phyloP scores from a whole-genome alignment of 2,113 vertebrate genomes.

The Theropithecus gelada region DNA sequence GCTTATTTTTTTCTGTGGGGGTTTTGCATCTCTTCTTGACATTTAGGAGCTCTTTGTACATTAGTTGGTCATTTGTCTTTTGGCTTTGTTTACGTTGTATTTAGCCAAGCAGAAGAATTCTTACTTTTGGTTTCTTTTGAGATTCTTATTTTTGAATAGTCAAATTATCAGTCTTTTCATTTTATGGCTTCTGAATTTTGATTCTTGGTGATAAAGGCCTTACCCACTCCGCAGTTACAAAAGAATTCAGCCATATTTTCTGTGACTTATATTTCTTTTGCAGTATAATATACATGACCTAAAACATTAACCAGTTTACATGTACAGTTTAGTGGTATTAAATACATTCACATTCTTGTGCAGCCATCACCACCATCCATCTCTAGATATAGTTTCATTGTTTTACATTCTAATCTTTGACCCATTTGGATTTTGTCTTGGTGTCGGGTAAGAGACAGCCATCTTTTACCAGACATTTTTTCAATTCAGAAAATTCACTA shows the following conservation, averaged over 20 bases:
- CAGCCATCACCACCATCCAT: fast-evolving
- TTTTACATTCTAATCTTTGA: neutral
- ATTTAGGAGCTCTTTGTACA: neutral
- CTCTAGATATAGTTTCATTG: neutral
- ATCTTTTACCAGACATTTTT: neutral
- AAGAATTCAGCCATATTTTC: neutral
- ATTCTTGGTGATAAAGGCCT: neutral
- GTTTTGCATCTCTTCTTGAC: neutral
- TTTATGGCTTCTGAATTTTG: neutral
- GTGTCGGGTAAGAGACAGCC: neutral
- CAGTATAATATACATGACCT: neutral
- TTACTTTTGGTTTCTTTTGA: neutral
- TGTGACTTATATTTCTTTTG: neutral
- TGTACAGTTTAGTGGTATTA: fast-evolving
- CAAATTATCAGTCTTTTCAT: neutral
- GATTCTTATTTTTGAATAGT: neutral
- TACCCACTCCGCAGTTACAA: neutral
- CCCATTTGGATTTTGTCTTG: neutral
- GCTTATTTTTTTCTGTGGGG: neutral
- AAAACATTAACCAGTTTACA: neutral
- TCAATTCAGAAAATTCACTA: neutral
- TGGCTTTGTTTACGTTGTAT: neutral
- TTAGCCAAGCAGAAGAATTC: neutral
- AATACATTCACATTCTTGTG: neutral
- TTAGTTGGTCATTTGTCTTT: neutral